Percentiles rank a stretch among this genome's conserved stretches.
phyloP scores from a whole-genome alignment of 2,113 vertebrate genomes.

The Oncorhynchus nerka region DNA sequence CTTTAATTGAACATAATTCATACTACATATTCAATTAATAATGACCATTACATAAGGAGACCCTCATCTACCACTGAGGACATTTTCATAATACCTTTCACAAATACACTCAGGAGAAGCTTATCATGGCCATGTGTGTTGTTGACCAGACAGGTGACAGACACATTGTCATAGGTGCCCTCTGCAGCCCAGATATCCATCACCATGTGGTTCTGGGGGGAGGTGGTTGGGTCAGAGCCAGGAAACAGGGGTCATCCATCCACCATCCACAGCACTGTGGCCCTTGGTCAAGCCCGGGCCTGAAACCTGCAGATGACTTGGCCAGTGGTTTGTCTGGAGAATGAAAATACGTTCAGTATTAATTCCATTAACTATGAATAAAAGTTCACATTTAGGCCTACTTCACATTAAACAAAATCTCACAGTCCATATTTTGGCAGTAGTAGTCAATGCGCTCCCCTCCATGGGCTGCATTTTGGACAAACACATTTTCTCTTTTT shows the following conservation, averaged over 20 bases:
- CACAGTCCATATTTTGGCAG: no score
- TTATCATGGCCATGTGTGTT: slow-evolving; percentile 1
- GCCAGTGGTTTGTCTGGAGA: background rate
- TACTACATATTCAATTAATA: no score
- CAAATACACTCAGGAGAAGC: background rate
- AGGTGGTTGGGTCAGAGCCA: background rate
- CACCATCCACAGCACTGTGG: background rate
- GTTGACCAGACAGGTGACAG: slow-evolving; percentile 3
- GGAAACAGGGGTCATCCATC: background rate
- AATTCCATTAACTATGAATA: background rate
- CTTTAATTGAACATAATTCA: no score
- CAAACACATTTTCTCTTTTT: no score
- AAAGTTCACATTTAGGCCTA: background rate
- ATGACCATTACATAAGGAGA: background rate
- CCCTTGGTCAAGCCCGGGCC: background rate
- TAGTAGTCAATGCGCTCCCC: no score
- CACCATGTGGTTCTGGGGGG: background rate
- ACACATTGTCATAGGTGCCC: background rate
- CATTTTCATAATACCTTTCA: background rate
- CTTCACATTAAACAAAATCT: no score
- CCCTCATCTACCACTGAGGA: background rate
- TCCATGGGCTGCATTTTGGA: background rate
- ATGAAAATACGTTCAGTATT: background rate
- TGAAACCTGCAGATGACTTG: background rate
- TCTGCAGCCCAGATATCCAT: background rate